These are phyloP conservation scores for Percina caprodes DNA, from an alignment of 2,113 vertebrate genomes.

Conservation along the genomic window DNA sequence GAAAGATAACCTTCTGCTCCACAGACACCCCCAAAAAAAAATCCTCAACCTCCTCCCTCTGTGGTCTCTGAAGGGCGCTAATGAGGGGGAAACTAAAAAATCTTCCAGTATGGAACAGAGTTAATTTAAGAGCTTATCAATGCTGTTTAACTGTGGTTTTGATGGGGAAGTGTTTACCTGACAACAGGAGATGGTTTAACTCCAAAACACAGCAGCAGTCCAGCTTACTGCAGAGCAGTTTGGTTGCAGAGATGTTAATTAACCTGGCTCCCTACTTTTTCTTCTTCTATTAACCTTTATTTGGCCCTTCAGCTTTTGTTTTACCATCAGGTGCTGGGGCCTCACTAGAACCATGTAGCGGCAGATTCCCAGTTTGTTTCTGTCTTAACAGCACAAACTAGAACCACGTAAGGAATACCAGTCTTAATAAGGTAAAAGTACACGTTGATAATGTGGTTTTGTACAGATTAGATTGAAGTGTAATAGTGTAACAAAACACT, in stretches of 20 bases:
- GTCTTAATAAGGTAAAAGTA: slow-evolving; percentile 7
- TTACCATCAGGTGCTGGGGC: slow-evolving; percentile 16
- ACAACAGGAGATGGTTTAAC: slow-evolving; percentile 20
- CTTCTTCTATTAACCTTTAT: slow-evolving; percentile 17
- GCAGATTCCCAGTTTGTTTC: slow-evolving; percentile 18
- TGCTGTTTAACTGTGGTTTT: slow-evolving; percentile 40
- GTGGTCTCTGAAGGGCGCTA: slow-evolving; percentile 32
- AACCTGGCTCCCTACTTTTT: background rate
- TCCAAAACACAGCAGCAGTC: background rate
- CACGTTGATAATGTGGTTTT: slow-evolving; percentile 12
- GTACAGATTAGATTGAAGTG: slow-evolving; percentile 17
- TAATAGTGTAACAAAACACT: slow-evolving; percentile 12
- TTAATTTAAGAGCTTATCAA: slow-evolving; percentile 13
- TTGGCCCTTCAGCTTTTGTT: slow-evolving; percentile 12
- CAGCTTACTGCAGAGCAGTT: slow-evolving; percentile 33
- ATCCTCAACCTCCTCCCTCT: slow-evolving; percentile 8
- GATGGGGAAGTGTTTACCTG: background rate
- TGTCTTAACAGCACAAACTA: slow-evolving; percentile 50
- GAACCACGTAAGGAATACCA: slow-evolving; percentile 8
- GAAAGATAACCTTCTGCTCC: slow-evolving; percentile 50
- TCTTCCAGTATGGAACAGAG: slow-evolving; percentile 20
- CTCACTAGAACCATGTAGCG: slow-evolving; percentile 3
- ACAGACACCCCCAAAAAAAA: no score
- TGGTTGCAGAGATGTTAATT: slow-evolving; percentile 16
- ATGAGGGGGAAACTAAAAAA: slow-evolving; percentile 7